A percentile compares a stretch with the other conserved stretches of the same genome.
Evolutionary conservation across 2,797 vertebrate species (phyloP).

Genomic region (Serranus cabrilla): DNA sequence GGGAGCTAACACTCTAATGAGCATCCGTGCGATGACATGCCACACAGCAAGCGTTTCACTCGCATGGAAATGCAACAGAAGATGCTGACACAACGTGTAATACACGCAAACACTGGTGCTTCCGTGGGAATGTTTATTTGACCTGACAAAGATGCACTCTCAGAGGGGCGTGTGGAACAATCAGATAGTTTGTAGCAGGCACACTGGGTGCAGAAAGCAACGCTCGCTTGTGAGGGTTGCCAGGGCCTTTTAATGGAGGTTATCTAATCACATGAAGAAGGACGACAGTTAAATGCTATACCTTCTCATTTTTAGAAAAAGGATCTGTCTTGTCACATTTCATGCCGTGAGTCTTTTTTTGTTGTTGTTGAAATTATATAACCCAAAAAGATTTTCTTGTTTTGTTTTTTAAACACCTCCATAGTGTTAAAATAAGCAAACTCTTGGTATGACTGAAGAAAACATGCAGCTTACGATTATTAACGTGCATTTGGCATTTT

Average conservation of each 20-base stretch:
- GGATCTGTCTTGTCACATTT: background rate
- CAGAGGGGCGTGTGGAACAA: conserved; percentile 27
- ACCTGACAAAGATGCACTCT: conserved; percentile 62
- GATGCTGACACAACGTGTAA: conserved; percentile 63
- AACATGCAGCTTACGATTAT: background rate
- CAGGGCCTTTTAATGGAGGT: conserved; percentile 9
- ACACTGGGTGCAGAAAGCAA: conserved; percentile 40
- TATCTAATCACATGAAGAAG: background rate
- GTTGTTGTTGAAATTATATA: too few species aligned
- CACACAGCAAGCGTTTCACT: conserved; percentile 48
- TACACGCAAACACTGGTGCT: conserved; percentile 55
- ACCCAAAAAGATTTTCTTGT: too few species aligned
- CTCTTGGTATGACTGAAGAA: background rate
- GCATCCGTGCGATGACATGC: conserved; percentile 65
- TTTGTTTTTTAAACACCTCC: background rate
- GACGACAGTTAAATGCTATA: background rate
- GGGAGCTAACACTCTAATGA: conserved; percentile 69
- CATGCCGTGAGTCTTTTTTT: background rate
- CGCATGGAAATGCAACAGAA: conserved; percentile 59
- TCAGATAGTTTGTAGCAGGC: conserved; percentile 18
- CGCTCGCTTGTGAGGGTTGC: conserved; percentile 5
- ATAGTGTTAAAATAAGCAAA: background rate
- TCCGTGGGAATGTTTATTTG: conserved; percentile 73
- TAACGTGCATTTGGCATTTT: background rate
- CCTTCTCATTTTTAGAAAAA: background rate